A percentile compares a stretch with the other conserved stretches of the same genome.
Evolutionary conservation across 2,888 invertebrate species (phyloP).

Genomic region (Dioctria rufipes): DNA sequence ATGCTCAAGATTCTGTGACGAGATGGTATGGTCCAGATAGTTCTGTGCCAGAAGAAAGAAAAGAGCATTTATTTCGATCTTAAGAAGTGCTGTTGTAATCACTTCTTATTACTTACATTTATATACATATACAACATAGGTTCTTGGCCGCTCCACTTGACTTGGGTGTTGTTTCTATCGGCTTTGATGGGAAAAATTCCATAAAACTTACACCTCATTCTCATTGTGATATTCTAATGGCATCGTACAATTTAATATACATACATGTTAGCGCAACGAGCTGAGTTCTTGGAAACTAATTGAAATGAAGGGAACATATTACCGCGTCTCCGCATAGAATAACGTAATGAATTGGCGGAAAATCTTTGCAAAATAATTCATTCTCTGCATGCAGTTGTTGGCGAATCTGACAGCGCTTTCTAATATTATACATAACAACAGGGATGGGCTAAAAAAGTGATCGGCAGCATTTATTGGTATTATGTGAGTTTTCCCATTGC

Average conservation of each 20-base stretch:
- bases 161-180: constrained; percentile 1
- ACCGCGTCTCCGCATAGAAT: neutral
- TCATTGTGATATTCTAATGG: constrained; percentile 31
- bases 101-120: neutral
- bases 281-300: constrained; percentile 23
- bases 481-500: neutral
- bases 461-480: constrained; percentile 9
- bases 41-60: constrained; percentile 38
- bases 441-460: constrained; percentile 20
- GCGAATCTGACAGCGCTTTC: neutral
- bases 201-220: constrained; percentile 32
- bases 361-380: constrained; percentile 24
- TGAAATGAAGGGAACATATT: constrained; percentile 28
- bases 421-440: neutral
- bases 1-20: constrained; percentile 59
- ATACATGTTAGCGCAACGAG: neutral
- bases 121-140: too few relatives aligned
- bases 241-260: neutral
- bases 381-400: constrained; percentile 27
- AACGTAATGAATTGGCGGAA: constrained; percentile 38
- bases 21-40: constrained; percentile 57
- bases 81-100: neutral
- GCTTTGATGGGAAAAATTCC: constrained; percentile 11
- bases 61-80: constrained; percentile 21
- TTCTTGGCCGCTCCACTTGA: neutral